Base-by-base conservation (phyloP, 2,888 invertebrate genomes). In the Cryptops parisi region DNA sequence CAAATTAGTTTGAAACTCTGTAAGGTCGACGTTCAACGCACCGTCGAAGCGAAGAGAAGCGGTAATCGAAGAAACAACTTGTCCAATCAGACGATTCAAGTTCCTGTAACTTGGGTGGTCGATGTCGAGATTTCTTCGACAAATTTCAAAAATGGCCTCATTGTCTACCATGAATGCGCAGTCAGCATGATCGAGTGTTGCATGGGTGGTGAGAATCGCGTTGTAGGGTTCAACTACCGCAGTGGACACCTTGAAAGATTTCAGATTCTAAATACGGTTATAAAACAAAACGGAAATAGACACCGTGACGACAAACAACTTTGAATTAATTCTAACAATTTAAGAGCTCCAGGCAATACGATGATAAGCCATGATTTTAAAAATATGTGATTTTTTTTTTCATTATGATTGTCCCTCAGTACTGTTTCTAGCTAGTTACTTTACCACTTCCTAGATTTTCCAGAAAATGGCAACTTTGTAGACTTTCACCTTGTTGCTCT, bases 51-150 rank as follows among this genome's bases (percentile, higher is more conserved):
- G 80, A 63, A 91, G 77, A 41, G 90, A 91, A 54, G 91, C 91
- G 3, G 90, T 91, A 70, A 91, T 90, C 54, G 88, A 68, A 3
- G 67, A 67, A 17, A 70, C 67, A 55, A 75, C 70, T 61, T 73
- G 73, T 26, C 71, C 72, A 58, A 75, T 72, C 46, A 75, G 64
- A 46, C 74, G 65, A 58, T 75, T 75, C 55, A 75, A 84, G 84
- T 73, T 94, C 80, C 71, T 90, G 79, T 96, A 96, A 21, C 91
- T 90, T 21, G 94, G 94, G 60, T 93, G 79, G 67, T 90, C 91
- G 65, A 93, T 91, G 72, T 91, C 91, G 68, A 96, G 74, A 72
- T 94, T 94, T 62, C 90, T 82, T 65, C 90, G 80, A 78, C 93
- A 94, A 57, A 74, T 72, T 58, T 75, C 74, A 59, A 75, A 72